phyloP scores from a whole-genome alignment of 2,888 invertebrate genomes.

The Ctenicera cuprea region DNA sequence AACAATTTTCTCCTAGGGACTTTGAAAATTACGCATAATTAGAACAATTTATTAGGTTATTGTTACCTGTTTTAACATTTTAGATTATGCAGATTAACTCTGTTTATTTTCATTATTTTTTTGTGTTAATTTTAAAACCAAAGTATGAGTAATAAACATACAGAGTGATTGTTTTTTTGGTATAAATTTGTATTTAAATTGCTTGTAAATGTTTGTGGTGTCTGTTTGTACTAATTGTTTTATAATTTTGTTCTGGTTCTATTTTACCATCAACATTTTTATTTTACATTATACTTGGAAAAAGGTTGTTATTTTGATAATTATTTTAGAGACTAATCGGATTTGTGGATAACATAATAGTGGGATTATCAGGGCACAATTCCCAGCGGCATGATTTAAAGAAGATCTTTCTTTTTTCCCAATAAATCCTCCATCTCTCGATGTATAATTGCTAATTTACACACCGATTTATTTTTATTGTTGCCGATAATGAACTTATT shows the following conservation, averaged over 20 bases:
- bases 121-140: too few relatives aligned
- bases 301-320: slow-evolving; percentile 8
- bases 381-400: slow-evolving; percentile 17
- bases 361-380: slow-evolving; percentile 15
- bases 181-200: too few relatives aligned
- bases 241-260: background rate
- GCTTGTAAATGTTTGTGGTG: too few relatives aligned
- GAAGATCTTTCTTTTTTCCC: background rate
- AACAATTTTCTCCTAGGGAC: too few relatives aligned
- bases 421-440: slow-evolving; percentile 11
- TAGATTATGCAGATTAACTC: too few relatives aligned
- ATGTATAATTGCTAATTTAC: background rate
- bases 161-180: too few relatives aligned
- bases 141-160: too few relatives aligned
- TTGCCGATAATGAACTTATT: background rate
- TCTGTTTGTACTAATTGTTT: too few relatives aligned
- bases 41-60: too few relatives aligned
- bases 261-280: background rate
- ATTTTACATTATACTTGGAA: background rate
- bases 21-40: too few relatives aligned
- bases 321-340: background rate
- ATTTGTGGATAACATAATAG: slow-evolving; percentile 12
- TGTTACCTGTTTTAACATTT: too few relatives aligned
- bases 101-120: too few relatives aligned
- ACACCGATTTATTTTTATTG: background rate